A percentile compares a stretch with the other conserved stretches of the same genome.
Evolutionary conservation across 2,797 vertebrate genomes (phyloP).

Genomic region (Melanotaenia trifasciata): DNA sequence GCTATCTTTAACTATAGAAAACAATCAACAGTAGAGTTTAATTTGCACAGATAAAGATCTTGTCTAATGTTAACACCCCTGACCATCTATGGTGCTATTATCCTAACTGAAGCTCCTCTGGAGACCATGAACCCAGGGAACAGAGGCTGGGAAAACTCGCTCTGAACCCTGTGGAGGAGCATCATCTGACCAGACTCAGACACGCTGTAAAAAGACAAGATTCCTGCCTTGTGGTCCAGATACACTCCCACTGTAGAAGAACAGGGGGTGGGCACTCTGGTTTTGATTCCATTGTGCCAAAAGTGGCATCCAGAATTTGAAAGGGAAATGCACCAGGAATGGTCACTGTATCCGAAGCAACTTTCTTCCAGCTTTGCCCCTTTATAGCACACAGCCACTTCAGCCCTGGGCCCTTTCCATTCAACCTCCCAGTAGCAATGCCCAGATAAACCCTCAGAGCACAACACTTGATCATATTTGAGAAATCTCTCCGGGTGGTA

Average conservation of each 20-base stretch:
- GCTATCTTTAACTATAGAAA: too few relatives aligned
- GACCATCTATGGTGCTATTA: constrained; percentile 6
- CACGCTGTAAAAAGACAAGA: constrained; percentile 49
- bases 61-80: not conserved
- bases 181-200: constrained; percentile 42
- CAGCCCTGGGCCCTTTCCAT: constrained; percentile 51
- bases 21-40: too few relatives aligned
- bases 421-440: constrained; percentile 61
- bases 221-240: constrained; percentile 50
- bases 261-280: not conserved
- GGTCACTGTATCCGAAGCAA: constrained; percentile 43
- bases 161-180: constrained; percentile 56
- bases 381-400: constrained; percentile 51
- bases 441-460: constrained; percentile 45
- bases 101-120: constrained; percentile 40
- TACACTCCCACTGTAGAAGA: constrained; percentile 55
- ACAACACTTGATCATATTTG: constrained; percentile 59
- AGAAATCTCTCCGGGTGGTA: constrained; percentile 52
- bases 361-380: constrained; percentile 29
- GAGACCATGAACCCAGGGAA: constrained; percentile 54
- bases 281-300: constrained; percentile 45
- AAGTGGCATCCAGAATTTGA: constrained; percentile 35
- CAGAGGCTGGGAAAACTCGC: constrained; percentile 58
- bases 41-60: not conserved
- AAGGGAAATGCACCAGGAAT: constrained; percentile 59